These are phyloP conservation scores for Labroides dimidiatus DNA, from an alignment of 2,797 vertebrate species.

Conservation along the genomic window DNA sequence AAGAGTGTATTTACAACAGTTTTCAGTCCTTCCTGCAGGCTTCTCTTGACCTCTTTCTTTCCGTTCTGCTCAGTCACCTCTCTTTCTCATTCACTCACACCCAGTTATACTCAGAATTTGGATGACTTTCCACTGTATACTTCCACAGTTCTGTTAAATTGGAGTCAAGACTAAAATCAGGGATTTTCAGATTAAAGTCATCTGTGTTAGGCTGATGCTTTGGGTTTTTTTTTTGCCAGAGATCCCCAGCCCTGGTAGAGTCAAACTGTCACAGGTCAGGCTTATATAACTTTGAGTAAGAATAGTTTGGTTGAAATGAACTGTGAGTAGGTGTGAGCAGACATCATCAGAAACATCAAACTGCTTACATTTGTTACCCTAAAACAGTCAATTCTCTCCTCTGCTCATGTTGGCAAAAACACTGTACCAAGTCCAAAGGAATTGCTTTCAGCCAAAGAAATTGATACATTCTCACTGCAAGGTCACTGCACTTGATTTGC, in stretches of 20 bases:
- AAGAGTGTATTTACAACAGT: slow-evolving; percentile 64
- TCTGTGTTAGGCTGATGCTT: neutral
- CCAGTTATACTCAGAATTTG: slow-evolving; percentile 6
- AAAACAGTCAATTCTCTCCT: slow-evolving; percentile 16
- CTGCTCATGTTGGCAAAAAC: slow-evolving; percentile 13
- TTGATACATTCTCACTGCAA: slow-evolving; percentile 41
- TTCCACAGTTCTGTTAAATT: neutral
- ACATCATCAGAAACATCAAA: slow-evolving; percentile 42
- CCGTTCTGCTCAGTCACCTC: slow-evolving; percentile 13
- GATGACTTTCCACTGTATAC: neutral
- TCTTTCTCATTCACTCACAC: neutral
- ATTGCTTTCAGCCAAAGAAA: slow-evolving; percentile 53
- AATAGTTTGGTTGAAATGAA: slow-evolving; percentile 9
- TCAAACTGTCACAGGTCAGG: neutral
- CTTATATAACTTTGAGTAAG: slow-evolving; percentile 8
- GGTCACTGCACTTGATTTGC: slow-evolving; percentile 64
- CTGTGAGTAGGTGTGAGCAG: slow-evolving; percentile 4
- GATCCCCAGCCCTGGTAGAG: neutral
- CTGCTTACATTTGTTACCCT: slow-evolving; percentile 28
- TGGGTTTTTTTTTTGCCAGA: neutral
- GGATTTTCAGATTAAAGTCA: neutral
- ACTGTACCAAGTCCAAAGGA: slow-evolving; percentile 38
- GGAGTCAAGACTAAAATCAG: slow-evolving; percentile 5
- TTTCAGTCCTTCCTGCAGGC: slow-evolving; percentile 35
- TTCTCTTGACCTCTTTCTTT: slow-evolving; percentile 30